Evolutionary conservation across 2,113 vertebrate genomes (phyloP).

Genomic region (Chauna torquata): DNA sequence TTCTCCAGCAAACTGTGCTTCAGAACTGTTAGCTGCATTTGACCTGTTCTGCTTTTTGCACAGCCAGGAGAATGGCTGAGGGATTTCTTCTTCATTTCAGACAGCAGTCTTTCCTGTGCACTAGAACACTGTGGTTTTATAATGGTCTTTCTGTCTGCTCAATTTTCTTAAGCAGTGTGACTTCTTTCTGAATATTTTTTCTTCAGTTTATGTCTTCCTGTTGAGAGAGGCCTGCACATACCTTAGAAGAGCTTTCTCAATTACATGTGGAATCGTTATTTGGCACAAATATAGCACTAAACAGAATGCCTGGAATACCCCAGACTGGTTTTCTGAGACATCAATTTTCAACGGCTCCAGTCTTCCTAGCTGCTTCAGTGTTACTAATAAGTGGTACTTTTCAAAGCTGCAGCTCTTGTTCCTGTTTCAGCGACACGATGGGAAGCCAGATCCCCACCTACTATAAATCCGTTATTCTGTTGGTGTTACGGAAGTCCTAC

Average conservation of each 20-base stretch:
- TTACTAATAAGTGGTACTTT: neutral
- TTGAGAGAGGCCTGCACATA: neutral
- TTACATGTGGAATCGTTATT: neutral
- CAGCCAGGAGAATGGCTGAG: neutral
- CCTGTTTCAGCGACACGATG: neutral
- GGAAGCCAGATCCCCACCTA: neutral
- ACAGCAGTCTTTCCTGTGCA: neutral
- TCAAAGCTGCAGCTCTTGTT: neutral
- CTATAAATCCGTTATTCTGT: neutral
- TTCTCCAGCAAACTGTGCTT: neutral
- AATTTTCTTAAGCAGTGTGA: neutral
- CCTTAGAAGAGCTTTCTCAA: slow-evolving; percentile 6
- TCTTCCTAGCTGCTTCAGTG: neutral
- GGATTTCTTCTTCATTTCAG: slow-evolving; percentile 4
- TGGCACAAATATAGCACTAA: neutral
- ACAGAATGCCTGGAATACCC: slow-evolving; percentile 10
- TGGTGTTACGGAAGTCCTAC: neutral
- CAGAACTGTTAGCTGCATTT: neutral
- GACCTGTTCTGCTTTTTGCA: neutral
- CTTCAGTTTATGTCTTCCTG: neutral
- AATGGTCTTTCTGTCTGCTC: neutral
- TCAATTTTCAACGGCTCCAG: neutral
- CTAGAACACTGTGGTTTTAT: neutral
- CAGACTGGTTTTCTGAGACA: neutral
- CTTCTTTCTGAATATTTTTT: neutral